Percentiles rank a stretch among this genome's conserved stretches.
These are phyloP conservation scores for Myzus persicae DNA, from an alignment of 1,140 invertebrate species.

Conservation along the genomic window DNA sequence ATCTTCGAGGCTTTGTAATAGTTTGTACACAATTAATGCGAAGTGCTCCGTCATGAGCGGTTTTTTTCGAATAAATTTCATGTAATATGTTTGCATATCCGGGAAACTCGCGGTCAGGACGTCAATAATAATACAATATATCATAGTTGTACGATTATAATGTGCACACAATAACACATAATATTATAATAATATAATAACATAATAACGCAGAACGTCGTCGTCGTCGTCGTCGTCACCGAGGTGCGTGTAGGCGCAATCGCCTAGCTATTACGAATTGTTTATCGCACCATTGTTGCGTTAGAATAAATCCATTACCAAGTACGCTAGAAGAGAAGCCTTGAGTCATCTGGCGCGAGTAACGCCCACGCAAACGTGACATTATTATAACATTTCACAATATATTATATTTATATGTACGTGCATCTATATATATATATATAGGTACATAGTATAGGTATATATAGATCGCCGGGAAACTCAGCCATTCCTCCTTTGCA, in stretches of 20 bases:
- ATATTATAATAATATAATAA: too few species aligned
- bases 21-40: too few species aligned
- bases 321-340: constrained; percentile 18
- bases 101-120: neutral
- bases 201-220: neutral
- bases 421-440: neutral
- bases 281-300: constrained; percentile 48
- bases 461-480: constrained; percentile 16
- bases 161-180: neutral
- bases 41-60: too few species aligned
- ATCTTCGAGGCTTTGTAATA: too few species aligned
- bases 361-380: constrained; percentile 56
- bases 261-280: constrained; percentile 22
- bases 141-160: neutral
- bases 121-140: neutral
- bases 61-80: too few species aligned
- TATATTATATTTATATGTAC: neutral
- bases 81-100: too few species aligned
- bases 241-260: constrained; percentile 19
- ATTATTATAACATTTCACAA: constrained; percentile 54
- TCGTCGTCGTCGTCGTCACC: neutral
- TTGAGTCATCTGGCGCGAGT: constrained; percentile 36
- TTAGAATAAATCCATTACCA: constrained; percentile 53
- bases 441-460: neutral
- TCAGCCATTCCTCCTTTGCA: neutral